Conservation (phyloP, 2,888 invertebrate species). For the Anthrax anthrax region DNA sequence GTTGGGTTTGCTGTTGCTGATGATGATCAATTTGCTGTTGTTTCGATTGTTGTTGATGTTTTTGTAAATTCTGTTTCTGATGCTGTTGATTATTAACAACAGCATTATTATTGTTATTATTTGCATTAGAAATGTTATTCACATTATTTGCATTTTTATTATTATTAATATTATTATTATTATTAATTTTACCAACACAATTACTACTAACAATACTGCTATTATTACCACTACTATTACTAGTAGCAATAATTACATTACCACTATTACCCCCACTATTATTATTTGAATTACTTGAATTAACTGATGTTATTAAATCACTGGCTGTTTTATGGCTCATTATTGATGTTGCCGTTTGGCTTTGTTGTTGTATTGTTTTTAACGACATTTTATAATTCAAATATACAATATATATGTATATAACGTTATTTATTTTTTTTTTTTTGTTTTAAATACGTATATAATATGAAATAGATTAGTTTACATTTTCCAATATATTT, state of each 20-base stretch:
- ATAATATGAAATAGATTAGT: too few species aligned
- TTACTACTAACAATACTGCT: neutral
- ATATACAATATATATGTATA: too few species aligned
- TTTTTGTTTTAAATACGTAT: too few species aligned
- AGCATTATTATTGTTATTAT: constrained; percentile 1
- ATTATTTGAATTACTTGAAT: constrained; percentile 1
- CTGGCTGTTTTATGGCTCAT: constrained; percentile 15
- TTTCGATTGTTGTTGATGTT: neutral
- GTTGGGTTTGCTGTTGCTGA: neutral
- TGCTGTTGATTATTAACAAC: constrained; percentile 1
- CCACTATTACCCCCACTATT: neutral
- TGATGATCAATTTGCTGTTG: constrained; percentile 1
- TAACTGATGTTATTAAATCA: constrained; percentile 18
- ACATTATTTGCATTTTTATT: constrained; percentile 1
- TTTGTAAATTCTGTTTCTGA: constrained; percentile 3
- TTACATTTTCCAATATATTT: too few species aligned
- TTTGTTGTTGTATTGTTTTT: constrained; percentile 12
- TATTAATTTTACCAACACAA: neutral
- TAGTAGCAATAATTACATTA: neutral
- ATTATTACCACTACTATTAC: neutral
- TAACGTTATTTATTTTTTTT: too few species aligned
- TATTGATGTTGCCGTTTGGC: constrained; percentile 9
- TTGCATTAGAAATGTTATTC: constrained; percentile 1
- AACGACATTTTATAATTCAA: constrained; percentile 12
- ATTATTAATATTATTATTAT: neutral